These are phyloP conservation scores for Silurus asotus DNA, from an alignment of 2,113 vertebrate species.

Conservation along the genomic window DNA sequence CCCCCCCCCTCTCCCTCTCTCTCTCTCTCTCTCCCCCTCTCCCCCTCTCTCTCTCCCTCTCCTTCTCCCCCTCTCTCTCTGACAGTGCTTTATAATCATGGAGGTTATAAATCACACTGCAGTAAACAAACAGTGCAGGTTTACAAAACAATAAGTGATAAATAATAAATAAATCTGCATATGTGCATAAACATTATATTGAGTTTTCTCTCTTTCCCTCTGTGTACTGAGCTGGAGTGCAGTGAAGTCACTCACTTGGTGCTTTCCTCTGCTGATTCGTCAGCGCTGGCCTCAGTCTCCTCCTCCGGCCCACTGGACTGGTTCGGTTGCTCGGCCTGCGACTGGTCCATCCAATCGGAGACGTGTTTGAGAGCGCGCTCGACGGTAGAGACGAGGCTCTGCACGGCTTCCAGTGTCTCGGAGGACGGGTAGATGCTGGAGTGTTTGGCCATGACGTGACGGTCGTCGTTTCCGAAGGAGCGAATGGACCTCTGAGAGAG, in stretches of 20 bases:
- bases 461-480: conserved; percentile 97
- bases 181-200: too few species aligned
- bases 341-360: conserved; percentile 93
- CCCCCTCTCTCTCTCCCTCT: background rate
- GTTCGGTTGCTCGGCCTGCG: conserved; percentile 62
- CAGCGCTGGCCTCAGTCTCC: conserved; percentile 70
- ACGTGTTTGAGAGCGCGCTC: conserved; percentile 97
- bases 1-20: background rate
- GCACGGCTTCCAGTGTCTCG: conserved; percentile 93
- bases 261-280: conserved; percentile 74
- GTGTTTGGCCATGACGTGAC: conserved; percentile 98
- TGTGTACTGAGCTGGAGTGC: background rate
- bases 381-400: conserved; percentile 95
- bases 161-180: too few species aligned
- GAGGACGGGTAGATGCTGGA: conserved; percentile 97
- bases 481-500: conserved; percentile 91
- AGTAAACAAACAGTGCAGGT: too few species aligned
- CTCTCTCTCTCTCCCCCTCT: background rate
- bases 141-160: too few species aligned
- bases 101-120: too few species aligned
- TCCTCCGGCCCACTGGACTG: conserved; percentile 67
- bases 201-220: too few species aligned
- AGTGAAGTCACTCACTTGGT: conserved; percentile 76
- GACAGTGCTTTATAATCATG: background rate
- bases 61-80: background rate